Conservation (phyloP, 2,113 vertebrate genomes). For the Circaetus gallicus region DNA sequence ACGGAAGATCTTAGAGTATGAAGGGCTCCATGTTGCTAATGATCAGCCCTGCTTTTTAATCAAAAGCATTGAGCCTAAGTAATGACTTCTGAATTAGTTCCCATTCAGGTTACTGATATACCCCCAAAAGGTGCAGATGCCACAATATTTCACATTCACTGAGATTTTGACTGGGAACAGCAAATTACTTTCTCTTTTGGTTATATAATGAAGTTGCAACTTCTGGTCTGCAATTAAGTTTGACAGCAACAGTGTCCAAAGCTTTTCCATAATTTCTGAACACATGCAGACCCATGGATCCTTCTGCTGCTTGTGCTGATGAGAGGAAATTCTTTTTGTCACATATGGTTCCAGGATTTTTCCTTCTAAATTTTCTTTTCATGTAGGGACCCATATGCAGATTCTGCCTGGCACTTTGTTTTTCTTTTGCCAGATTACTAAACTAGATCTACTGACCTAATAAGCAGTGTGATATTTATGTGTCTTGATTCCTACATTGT, state of each 20-base stretch:
- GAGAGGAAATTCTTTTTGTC: background rate
- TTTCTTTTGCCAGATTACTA: background rate
- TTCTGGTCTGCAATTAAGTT: background rate
- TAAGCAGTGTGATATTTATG: background rate
- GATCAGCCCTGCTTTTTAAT: background rate
- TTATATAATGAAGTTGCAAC: background rate
- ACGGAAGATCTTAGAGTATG: background rate
- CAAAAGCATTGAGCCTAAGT: background rate
- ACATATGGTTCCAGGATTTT: background rate
- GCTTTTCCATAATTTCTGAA: background rate
- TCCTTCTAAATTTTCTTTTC: background rate
- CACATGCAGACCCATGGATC: fast-evolving
- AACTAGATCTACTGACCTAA: background rate
- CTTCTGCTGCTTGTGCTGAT: background rate
- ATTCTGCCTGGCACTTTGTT: background rate
- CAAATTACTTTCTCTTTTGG: background rate
- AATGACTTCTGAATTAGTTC: background rate
- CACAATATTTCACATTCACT: background rate
- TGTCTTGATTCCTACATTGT: background rate
- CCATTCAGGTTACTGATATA: background rate
- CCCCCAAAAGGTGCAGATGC: background rate
- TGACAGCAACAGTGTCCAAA: background rate
- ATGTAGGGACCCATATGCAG: background rate
- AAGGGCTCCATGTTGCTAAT: background rate
- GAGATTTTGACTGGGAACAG: background rate